Conservation (phyloP, 2,113 vertebrate genomes). For the Charina bottae region DNA sequence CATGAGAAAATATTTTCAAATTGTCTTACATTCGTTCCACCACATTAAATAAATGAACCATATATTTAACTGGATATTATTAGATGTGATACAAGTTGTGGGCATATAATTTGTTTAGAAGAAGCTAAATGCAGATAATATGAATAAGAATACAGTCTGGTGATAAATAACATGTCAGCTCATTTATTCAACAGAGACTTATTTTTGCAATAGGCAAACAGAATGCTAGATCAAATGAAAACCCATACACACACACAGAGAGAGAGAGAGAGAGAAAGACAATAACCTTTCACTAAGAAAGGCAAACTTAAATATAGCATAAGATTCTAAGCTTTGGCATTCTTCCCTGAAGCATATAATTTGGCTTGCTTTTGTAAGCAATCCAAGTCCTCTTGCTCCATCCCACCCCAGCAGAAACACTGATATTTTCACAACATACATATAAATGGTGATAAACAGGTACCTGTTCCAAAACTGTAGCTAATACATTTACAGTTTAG, state of each 20-base stretch:
- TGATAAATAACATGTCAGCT: not conserved
- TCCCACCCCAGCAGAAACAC: not conserved
- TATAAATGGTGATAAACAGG: not conserved
- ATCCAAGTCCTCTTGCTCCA: not conserved
- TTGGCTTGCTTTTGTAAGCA: not conserved
- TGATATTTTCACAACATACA: not conserved
- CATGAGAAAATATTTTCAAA: rapidly evolving
- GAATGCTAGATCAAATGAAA: not conserved
- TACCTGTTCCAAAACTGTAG: not conserved
- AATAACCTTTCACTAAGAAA: not conserved
- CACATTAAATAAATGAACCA: not conserved
- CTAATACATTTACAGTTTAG: not conserved
- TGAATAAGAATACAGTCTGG: not conserved
- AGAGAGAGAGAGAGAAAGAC: too few species aligned
- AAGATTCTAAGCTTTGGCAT: not conserved
- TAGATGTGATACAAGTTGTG: not conserved
- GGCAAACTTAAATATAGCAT: not conserved
- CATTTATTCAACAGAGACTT: not conserved
- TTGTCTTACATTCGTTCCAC: not conserved
- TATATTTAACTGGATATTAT: not conserved
- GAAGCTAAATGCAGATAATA: not conserved
- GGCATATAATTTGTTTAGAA: constrained; percentile 7
- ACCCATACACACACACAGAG: not conserved
- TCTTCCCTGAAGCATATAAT: not conserved
- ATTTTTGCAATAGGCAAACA: not conserved